These are phyloP conservation scores for Phanerotoma sp. DNA, from an alignment of 2,888 invertebrate species.

Conservation along the genomic window DNA sequence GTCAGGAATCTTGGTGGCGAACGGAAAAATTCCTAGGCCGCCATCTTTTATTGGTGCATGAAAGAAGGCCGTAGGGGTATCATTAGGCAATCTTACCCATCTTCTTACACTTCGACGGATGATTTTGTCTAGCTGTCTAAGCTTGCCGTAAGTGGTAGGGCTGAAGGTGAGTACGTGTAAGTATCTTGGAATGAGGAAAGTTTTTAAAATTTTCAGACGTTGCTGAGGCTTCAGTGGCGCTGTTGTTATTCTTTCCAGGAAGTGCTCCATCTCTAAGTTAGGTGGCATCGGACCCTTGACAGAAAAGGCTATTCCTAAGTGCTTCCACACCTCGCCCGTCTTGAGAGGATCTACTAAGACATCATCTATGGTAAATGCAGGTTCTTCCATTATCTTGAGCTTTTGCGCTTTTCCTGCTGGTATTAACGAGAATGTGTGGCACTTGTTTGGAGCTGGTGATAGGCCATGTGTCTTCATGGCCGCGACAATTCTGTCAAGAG, in stretches of 20 bases:
- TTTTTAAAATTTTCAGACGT: background rate
- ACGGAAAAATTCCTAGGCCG: conserved; percentile 8
- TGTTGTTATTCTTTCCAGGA: background rate
- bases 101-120: background rate
- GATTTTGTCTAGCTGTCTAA: background rate
- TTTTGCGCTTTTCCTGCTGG: background rate
- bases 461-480: conserved; percentile 2
- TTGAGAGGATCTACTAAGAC: conserved; percentile 34
- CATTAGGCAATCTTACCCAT: conserved; percentile 13
- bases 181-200: conserved; percentile 11
- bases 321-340: conserved; percentile 29
- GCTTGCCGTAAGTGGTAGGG: background rate
- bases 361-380: background rate
- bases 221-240: background rate
- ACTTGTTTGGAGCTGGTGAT: conserved; percentile 33
- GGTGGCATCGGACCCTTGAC: no score
- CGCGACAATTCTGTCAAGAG: background rate
- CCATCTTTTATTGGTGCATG: conserved; percentile 16
- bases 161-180: conserved; percentile 1
- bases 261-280: background rate
- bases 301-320: no score
- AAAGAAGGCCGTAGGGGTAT: conserved; percentile 3
- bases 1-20: conserved; percentile 14
- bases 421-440: conserved; percentile 6
- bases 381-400: background rate